phyloP scores from a whole-genome alignment of 2,797 vertebrate genomes.

The Natrix natrix region DNA sequence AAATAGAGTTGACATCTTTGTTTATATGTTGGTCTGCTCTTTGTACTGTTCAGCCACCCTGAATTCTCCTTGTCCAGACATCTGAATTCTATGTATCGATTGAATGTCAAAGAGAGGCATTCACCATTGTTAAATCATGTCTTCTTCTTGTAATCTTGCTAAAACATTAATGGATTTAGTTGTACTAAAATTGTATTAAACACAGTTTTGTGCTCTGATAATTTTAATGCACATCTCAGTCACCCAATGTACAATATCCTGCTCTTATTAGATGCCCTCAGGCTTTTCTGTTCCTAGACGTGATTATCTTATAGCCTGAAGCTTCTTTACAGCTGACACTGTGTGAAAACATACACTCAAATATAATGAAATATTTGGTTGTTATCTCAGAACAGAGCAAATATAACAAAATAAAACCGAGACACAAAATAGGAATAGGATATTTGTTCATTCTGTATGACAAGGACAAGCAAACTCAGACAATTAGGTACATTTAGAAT shows the following conservation, averaged over 20 bases:
- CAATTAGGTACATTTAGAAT: neutral
- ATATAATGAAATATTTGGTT: conserved; percentile 28
- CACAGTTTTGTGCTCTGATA: conserved; percentile 32
- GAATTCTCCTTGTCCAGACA: conserved; percentile 15
- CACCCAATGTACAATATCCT: conserved; percentile 40
- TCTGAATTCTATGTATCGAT: conserved; percentile 35
- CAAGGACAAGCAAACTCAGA: neutral
- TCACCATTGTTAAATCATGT: conserved; percentile 11
- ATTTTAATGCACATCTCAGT: conserved; percentile 55
- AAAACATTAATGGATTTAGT: neutral
- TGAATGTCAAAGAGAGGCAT: neutral
- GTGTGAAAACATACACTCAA: conserved; percentile 43
- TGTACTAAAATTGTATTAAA: conserved; percentile 37
- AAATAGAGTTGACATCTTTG: neutral
- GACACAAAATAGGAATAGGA: conserved; percentile 37
- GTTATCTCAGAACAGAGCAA: conserved; percentile 42
- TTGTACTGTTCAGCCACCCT: neutral
- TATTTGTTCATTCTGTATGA: conserved; percentile 34
- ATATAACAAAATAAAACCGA: conserved; percentile 48
- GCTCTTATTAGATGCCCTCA: conserved; percentile 44
- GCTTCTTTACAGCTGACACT: conserved; percentile 27
- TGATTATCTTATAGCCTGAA: conserved; percentile 53
- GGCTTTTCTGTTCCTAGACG: conserved; percentile 43
- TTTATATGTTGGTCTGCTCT: conserved; percentile 19
- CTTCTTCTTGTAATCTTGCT: neutral